Evolutionary conservation across 2,797 vertebrate species (phyloP).

Genomic region (Malurus leucopterus): DNA sequence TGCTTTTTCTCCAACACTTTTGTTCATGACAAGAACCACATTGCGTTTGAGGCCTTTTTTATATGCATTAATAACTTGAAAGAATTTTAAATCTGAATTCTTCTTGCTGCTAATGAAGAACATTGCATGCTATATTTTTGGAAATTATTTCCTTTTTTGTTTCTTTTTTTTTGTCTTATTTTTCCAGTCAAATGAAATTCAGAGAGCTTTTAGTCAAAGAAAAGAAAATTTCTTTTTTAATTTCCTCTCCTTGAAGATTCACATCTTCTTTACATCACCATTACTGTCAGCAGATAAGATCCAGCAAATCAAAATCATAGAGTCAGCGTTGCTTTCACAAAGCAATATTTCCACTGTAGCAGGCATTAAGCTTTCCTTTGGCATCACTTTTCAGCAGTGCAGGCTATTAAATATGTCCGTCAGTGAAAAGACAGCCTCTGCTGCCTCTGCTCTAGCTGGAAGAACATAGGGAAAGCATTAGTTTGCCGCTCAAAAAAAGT

Average conservation of each 20-base stretch:
- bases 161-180: background rate
- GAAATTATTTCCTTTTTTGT: background rate
- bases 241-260: background rate
- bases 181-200: background rate
- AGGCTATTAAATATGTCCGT: background rate
- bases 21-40: background rate
- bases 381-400: background rate
- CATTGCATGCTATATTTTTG: background rate
- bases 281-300: background rate
- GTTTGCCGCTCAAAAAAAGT: background rate
- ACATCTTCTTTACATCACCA: background rate
- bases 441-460: background rate
- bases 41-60: background rate
- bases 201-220: background rate
- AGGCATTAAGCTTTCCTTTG: background rate
- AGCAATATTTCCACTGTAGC: background rate
- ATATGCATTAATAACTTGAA: background rate
- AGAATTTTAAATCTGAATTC: background rate
- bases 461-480: background rate
- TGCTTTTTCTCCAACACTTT: background rate
- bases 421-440: background rate
- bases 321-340: background rate
- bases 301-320: background rate
- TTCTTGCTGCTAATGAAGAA: background rate
- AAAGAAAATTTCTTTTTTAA: background rate